Evolutionary conservation across 2,797 vertebrate genomes (phyloP).

Genomic region (Rhinogobio ventralis): DNA sequence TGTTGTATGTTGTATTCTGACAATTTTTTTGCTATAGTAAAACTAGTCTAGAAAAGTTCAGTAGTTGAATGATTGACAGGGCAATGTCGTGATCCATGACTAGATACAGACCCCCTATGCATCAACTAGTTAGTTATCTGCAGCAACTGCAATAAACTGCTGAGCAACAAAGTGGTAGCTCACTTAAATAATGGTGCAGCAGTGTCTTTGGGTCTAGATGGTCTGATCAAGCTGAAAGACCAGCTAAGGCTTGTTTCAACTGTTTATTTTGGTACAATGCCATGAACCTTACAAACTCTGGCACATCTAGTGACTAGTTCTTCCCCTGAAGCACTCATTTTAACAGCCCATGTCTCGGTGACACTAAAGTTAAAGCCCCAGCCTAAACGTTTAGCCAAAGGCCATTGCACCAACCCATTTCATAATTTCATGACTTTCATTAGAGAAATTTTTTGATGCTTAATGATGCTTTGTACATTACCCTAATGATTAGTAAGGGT

Average conservation of each 20-base stretch:
- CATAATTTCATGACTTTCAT: not conserved
- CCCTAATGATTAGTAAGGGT: constrained; percentile 64
- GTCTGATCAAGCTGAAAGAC: not conserved
- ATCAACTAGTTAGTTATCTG: not conserved
- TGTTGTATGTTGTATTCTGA: not conserved
- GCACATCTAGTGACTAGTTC: not conserved
- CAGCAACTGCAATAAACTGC: not conserved
- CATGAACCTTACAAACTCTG: not conserved
- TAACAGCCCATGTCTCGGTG: not conserved
- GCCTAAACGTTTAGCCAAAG: not conserved
- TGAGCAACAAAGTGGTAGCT: not conserved
- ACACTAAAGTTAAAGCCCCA: not conserved
- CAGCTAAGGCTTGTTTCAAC: not conserved
- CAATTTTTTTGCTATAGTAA: not conserved
- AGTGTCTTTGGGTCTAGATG: not conserved
- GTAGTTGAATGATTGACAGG: not conserved
- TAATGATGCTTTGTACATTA: constrained; percentile 10
- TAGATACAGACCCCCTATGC: not conserved
- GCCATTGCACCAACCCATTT: not conserved
- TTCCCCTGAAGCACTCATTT: not conserved
- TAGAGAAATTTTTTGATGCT: not conserved
- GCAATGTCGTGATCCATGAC: not conserved
- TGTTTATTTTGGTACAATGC: not conserved
- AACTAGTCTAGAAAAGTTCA: not conserved
- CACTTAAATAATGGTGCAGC: not conserved